Evolutionary conservation across 2,113 vertebrate genomes (phyloP), one percentile per base, ranked within the genome.

Genomic region (Engraulis encrasicolus): DNA sequence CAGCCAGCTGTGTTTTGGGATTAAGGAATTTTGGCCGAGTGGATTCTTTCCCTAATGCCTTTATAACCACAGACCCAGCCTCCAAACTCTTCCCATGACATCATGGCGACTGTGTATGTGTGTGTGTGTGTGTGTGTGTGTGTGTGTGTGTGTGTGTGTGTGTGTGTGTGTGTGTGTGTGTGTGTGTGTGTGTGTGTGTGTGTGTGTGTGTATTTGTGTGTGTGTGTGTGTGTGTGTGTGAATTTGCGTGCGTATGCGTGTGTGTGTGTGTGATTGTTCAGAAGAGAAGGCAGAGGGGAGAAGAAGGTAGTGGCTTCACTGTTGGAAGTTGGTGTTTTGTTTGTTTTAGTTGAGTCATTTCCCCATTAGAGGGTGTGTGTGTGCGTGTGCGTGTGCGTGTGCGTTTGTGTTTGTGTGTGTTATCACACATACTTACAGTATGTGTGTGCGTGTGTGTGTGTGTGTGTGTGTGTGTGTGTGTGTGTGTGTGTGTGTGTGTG

Each of bases 141-240:
- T 11, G 61, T 71, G 23, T 31, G 23, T 14, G 61, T 31, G 27
- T 9, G n/a, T 9, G 2, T 34, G 79, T 88, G 37, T 19, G 12
- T 48, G 71, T 79, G 58, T 66, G 80, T 78, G 45, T 40, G 40
- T n/a, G n/a, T n/a, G n/a, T n/a, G n/a, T n/a, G n/a, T n/a, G n/a
- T n/a, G n/a, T n/a, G n/a, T n/a, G n/a, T n/a, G n/a, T n/a, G n/a
- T n/a, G n/a, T n/a, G 9, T 45, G 4, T 45, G 40, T 45, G 40
- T 45, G 40, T 45, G 40, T 5, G 3, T 3, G 3, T 3, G 40
- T 45, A 9, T 3, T 45, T 3, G 3, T 45, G 40, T 45, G 40
- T 45, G 40, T 45, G 40, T 45, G 40, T 45, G 40, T 3, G 40
- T 45, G 12, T 85, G 40, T 52, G 15, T 37, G 54, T 85, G 83